phyloP scores from a whole-genome alignment of 1,140 invertebrate species.

The Drosophila equinoxialis region DNA sequence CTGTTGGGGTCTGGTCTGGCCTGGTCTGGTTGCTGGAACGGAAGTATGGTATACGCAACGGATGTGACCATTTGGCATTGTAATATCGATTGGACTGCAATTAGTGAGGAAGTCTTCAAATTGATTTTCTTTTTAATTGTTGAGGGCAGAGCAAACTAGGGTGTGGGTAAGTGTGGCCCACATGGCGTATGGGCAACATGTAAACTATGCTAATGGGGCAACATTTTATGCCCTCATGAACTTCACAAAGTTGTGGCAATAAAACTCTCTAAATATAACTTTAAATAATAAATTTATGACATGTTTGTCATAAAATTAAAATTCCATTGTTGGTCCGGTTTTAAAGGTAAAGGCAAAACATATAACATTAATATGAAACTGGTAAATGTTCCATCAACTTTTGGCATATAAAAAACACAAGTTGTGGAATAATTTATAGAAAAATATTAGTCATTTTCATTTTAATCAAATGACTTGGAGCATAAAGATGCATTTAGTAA shows the following conservation, averaged over 20 bases:
- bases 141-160: background rate
- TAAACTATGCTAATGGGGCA: background rate
- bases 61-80: conserved; percentile 63
- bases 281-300: background rate
- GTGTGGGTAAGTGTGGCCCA: conserved; percentile 3
- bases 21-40: conserved; percentile 14
- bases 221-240: background rate
- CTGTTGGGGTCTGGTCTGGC: background rate
- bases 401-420: too few relatives aligned
- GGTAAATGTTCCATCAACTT: too few relatives aligned
- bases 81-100: conserved; percentile 50
- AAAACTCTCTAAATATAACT: conserved; percentile 3
- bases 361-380: too few relatives aligned
- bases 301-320: background rate
- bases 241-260: background rate
- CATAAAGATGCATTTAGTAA: too few relatives aligned
- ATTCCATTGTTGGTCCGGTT: background rate
- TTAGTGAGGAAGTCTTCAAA: conserved; percentile 52
- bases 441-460: too few relatives aligned
- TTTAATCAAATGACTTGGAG: too few relatives aligned
- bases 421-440: too few relatives aligned
- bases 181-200: conserved; percentile 56
- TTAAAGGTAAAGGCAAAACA: background rate
- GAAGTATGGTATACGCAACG: conserved; percentile 33
- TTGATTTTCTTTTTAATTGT: conserved; percentile 1